Evolutionary conservation across 2,888 invertebrate genomes (phyloP).

Genomic region (Xylota sylvarum): DNA sequence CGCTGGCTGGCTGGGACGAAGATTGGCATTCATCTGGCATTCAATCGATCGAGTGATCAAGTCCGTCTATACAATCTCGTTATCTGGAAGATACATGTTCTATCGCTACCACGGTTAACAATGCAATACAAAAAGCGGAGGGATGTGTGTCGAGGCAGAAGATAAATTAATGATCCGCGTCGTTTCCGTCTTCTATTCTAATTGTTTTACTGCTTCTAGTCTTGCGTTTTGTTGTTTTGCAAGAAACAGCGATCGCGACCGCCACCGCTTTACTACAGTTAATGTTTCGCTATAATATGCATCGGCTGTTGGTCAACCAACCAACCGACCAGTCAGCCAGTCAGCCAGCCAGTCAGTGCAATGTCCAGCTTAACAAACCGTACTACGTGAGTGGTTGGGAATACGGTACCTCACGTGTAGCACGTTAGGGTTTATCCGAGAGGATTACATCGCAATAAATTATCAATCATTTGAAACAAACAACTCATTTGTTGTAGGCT

Average conservation of each 20-base stretch:
- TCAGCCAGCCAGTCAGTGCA: slow-evolving; percentile 39
- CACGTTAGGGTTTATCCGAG: slow-evolving; percentile 69
- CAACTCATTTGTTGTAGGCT: slow-evolving; percentile 66
- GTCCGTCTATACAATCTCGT: slow-evolving; percentile 42
- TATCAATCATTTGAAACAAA: slow-evolving; percentile 74
- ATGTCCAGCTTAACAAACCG: slow-evolving; percentile 73
- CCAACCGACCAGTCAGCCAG: slow-evolving; percentile 43
- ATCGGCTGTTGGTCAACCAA: slow-evolving; percentile 52
- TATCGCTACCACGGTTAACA: slow-evolving; percentile 41
- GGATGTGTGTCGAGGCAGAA: slow-evolving; percentile 45
- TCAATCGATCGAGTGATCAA: slow-evolving; percentile 56
- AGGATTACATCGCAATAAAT: slow-evolving; percentile 74
- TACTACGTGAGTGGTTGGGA: slow-evolving; percentile 63
- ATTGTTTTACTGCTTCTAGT: slow-evolving; percentile 73
- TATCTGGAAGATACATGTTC: slow-evolving; percentile 58
- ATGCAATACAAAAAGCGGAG: slow-evolving; percentile 46
- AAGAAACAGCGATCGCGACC: slow-evolving; percentile 10
- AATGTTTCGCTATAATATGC: slow-evolving; percentile 53
- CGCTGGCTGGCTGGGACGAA: slow-evolving; percentile 18
- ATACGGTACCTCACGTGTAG: slow-evolving; percentile 75
- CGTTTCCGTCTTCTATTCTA: slow-evolving; percentile 74
- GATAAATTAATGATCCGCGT: slow-evolving; percentile 74
- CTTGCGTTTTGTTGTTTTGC: slow-evolving; percentile 32
- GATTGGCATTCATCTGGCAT: slow-evolving; percentile 22
- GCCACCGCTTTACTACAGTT: slow-evolving; percentile 40